Evolutionary conservation across 23 tunicate genomes (phyloP).

Genomic region (Ciona savignyi): DNA sequence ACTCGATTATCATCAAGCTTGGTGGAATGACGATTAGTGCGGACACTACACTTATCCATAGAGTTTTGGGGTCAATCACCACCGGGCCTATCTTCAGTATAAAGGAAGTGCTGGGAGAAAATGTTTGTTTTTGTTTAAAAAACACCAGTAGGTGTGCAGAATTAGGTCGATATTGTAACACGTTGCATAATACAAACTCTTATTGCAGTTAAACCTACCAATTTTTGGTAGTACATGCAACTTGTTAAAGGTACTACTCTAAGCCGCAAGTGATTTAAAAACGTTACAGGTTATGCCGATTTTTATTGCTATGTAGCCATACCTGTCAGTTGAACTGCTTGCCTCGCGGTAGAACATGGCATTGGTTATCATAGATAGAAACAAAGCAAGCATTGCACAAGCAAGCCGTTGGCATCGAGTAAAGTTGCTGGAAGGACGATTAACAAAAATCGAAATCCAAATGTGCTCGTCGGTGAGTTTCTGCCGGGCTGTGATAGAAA

Average conservation of each 20-base stretch:
- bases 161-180: no score
- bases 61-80: conserved; percentile 16
- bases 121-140: not conserved
- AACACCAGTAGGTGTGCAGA: no score
- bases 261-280: no score
- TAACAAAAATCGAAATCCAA: conserved; percentile 30
- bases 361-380: conserved; percentile 36
- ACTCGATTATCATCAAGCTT: conserved; percentile 7
- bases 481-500: conserved; percentile 13
- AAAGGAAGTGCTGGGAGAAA: not conserved
- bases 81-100: conserved; percentile 28
- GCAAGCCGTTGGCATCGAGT: conserved; percentile 50
- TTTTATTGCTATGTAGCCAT: no score
- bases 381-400: conserved; percentile 23
- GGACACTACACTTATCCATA: conserved; percentile 33
- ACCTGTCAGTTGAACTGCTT: conserved; percentile 21
- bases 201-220: no score
- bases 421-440: conserved; percentile 26
- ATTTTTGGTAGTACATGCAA: no score
- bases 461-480: conserved; percentile 21
- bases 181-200: no score
- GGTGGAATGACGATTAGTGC: conserved; percentile 18
- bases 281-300: no score
- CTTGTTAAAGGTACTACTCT: no score
- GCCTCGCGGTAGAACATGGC: conserved; percentile 38